Evolutionary conservation across 2,113 vertebrate species (phyloP), one percentile per base, ranked within the genome.

Genomic region (Condylura cristata): DNA sequence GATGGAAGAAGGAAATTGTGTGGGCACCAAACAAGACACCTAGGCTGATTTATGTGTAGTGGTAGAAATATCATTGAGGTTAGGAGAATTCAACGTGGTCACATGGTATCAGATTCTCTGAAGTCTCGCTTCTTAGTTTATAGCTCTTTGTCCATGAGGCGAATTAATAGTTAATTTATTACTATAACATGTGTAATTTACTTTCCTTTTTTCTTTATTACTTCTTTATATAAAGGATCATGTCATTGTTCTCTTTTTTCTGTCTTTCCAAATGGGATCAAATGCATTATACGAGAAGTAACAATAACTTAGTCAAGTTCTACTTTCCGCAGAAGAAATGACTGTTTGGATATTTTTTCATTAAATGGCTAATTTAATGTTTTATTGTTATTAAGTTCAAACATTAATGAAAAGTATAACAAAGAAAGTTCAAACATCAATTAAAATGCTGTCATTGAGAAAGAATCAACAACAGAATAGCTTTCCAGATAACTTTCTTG

Each of bases 301-400:
- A n/a, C 12, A n/a, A 48, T 63, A n/a, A 7, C 30, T 26, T 79
- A 68, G 6, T 37, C 6, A 79, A 92, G 3, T 41, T 87, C 11
- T 78, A 56, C 8, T 81, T 32, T 8, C 26, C 20, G 20, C 17
- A 56, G 53, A 56, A 82, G 22, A 86, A 82, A 90, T 56, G 20
- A 56, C 53, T 56, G 22, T 56, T 22, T 56, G 20, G 78, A 83
- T 76, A 16, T 18, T 91, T 63, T 63, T 81, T 32, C 56, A 63
- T 48, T 20, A 70, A 82, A 90, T 56, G 18, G 7, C 53, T 56
- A 56, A 5, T 56, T 56, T 22, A 83, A 83, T 76, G 22, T 14
- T 91, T 71, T 28, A 68, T 4, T 10, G 3, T 39, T 65, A 87
- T 65, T 72, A 92, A 94, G 82, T 83, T 89, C 48, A 56, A 90